A percentile compares a stretch with the other conserved stretches of the same genome.
Evolutionary conservation across 2,113 vertebrate species (phyloP).

Genomic region (Potamarius usumacintae): DNA sequence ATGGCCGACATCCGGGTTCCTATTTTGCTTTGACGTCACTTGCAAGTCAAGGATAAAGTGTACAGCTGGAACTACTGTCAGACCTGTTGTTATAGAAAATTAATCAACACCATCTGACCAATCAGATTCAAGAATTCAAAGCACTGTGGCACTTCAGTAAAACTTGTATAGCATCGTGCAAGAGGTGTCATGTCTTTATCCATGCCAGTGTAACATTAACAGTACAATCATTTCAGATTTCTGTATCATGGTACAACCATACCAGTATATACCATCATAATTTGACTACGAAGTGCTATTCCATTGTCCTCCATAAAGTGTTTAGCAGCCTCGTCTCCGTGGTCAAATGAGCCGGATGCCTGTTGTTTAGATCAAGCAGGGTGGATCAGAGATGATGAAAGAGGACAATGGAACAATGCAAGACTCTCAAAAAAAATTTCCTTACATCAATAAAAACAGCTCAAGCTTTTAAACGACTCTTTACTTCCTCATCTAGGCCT

Average conservation of each 20-base stretch:
- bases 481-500: not conserved
- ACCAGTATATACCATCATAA: not conserved
- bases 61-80: not conserved
- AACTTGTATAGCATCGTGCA: not conserved
- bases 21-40: too few relatives aligned
- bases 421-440: not conserved
- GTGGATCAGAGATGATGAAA: slow-evolving; percentile 22
- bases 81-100: not conserved
- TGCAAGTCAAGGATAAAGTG: too few relatives aligned
- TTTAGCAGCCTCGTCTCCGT: not conserved
- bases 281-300: not conserved
- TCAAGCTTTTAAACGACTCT: too few relatives aligned
- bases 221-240: not conserved
- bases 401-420: slow-evolving; percentile 33
- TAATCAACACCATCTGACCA: not conserved
- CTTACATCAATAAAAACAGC: not conserved
- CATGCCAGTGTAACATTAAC: not conserved
- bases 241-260: not conserved
- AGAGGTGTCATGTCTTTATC: not conserved
- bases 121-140: not conserved
- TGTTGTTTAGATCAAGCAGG: slow-evolving; percentile 25
- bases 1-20: too few relatives aligned
- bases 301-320: not conserved
- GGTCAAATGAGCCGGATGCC: not conserved
- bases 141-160: not conserved